Base-by-base conservation (phyloP, 2,888 invertebrate species). In the Desoria tigrina region DNA sequence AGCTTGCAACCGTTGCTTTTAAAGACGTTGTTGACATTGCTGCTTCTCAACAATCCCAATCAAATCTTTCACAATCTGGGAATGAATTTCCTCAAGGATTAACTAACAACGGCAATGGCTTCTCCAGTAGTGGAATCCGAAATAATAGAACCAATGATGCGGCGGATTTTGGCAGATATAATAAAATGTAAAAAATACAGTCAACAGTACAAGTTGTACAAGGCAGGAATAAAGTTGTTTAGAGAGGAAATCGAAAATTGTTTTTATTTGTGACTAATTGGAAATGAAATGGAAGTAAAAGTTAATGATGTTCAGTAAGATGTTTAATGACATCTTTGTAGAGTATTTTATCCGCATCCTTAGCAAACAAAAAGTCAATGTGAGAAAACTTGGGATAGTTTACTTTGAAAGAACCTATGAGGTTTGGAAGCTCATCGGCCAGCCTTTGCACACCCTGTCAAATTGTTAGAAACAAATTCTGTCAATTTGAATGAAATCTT, bases 1-100 rank as follows among this genome's bases (percentile, higher is more conserved):
- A 61, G 37, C 57, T 71, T 23, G 61, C 71, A 2, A 61, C 63
- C 28, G 56, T 71, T 4, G 71, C 71, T 0, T 71, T 71, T 27
- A 71, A 68, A 55, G 71, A 71, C 37, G 71, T 71, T 7, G 32
- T 9, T 21, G 42, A n/a, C 9, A 16, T 11, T 26, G 24, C 23
- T 57, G 14, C 39, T 11, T 9, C 45, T 23, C 18, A 11, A 21
- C 27, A 55, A 45, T 16, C 45, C 4, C 45, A 45, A 18, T n/a
- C 6, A 45, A 6, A 16, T 7, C 32, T 24, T 9, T 4, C 21
- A 4, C 2, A 16, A 18, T 7, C 11, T 4, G 55, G 16, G 2
- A 55, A 32, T 32, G 28, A 26, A 27, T 23, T 16, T 26, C 16
- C 51, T 51, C 23, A 4, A 9, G 51, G 4, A 21, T 14, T 26